Evolutionary conservation across 2,113 vertebrate genomes (phyloP).

Genomic region (Pipra filicauda): DNA sequence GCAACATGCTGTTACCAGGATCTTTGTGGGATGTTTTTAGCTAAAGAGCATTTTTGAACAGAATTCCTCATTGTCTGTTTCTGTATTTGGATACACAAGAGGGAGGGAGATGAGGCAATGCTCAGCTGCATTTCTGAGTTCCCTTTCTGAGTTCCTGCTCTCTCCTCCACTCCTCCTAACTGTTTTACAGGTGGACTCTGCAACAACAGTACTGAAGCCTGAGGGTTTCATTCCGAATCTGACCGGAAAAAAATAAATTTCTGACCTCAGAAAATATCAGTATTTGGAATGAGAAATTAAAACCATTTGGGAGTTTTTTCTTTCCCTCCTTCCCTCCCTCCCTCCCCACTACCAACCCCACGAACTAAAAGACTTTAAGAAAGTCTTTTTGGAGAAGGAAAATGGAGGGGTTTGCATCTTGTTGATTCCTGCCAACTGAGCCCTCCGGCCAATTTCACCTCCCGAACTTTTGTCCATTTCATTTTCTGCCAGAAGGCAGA

Average conservation of each 20-base stretch:
- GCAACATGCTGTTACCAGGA: not conserved
- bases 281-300: not conserved
- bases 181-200: not conserved
- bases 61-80: not conserved
- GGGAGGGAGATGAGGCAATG: not conserved
- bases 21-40: not conserved
- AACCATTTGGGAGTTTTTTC: not conserved
- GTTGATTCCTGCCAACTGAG: not conserved
- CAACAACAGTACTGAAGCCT: not conserved
- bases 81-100: not conserved
- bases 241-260: not conserved
- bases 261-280: not conserved
- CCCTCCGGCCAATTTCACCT: not conserved
- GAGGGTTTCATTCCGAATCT: not conserved
- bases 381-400: not conserved
- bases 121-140: not conserved
- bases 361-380: not conserved
- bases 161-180: not conserved
- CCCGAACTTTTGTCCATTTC: not conserved
- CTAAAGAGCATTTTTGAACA: not conserved
- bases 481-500: slow-evolving; percentile 16
- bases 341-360: not conserved
- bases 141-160: not conserved
- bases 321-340: rapidly evolving
- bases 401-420: not conserved